Base-by-base conservation (phyloP, 2,113 vertebrate genomes). In the Tretioscincus oriximinensis region DNA sequence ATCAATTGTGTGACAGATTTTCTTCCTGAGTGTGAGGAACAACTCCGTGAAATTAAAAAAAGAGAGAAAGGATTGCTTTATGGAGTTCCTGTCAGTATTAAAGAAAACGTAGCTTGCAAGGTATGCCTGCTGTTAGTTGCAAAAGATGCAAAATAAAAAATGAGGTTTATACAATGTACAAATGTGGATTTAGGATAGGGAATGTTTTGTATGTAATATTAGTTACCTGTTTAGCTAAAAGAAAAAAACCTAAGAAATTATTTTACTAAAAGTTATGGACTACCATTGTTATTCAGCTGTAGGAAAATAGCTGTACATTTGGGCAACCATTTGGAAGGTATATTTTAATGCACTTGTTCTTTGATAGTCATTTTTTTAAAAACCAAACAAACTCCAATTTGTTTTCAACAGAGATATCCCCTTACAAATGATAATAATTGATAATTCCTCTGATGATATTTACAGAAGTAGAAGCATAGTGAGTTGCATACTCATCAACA, bases 21-120 rank as follows among this genome's bases (percentile, higher is more conserved):
- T 73, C 86, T 98, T 85, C 88, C 94, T 16, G 96, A 96, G 76
- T 97, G 96, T 85, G 94, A 97, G 68, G 91, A 93, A 20, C 96
- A 97, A 82, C 88, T 98, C 61, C 89, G 87, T 81, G 89, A 93
- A 35, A 28, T 94, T 22, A 91, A 86, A 77, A 82, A 80, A 71
- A 81, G 74, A 31, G 92, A 90, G 60, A 87, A 95, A 20, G 79
- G 91, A 6, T 91, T 97, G 49, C 95, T 99, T 28, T 97, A 96
- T 8, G 97, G 97, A 0, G 88, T 99, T 84, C 97, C 97, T 0
- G 77, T 98, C 83, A 99, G 97, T 90, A 92, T 98, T 82, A 99
- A 99, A 91, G 97, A 99, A 24, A 97, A 96, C 68, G 12, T 95
- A 60, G 65, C 73, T 29, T 96, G 89, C 89, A 96, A 97, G 96